Conservation (phyloP, 2,113 vertebrate genomes). For the Scytalopus superciliaris region DNA sequence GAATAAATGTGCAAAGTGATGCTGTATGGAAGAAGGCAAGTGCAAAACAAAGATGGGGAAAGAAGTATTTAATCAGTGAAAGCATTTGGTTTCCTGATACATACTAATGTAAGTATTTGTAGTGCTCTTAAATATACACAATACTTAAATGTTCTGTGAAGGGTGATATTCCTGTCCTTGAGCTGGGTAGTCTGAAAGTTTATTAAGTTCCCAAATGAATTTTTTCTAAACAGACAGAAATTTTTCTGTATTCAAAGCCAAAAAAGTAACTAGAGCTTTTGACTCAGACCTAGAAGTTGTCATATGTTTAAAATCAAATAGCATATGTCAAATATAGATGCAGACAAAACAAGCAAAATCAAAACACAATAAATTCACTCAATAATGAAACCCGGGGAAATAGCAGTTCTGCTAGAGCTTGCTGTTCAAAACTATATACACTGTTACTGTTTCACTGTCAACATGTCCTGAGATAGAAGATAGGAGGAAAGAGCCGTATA, state of each 20-base stretch:
- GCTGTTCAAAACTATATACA: background rate
- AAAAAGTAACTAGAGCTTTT: background rate
- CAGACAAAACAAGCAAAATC: background rate
- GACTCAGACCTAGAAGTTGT: background rate
- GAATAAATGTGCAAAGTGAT: background rate
- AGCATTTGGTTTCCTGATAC: background rate
- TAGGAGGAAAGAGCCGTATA: background rate
- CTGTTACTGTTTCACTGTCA: background rate
- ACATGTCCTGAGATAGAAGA: background rate
- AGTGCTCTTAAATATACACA: background rate
- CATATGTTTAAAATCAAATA: background rate
- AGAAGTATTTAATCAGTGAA: background rate
- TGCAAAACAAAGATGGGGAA: background rate
- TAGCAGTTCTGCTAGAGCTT: background rate
- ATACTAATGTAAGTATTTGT: background rate
- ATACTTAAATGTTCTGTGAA: background rate
- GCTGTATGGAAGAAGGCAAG: background rate
- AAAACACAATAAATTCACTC: background rate
- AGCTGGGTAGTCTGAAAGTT: background rate
- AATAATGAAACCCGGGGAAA: background rate
- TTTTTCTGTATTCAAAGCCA: background rate
- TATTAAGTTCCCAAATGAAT: background rate
- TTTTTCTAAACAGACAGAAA: background rate
- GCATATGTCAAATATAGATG: background rate
- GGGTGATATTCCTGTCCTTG: background rate